phyloP scores from a whole-genome alignment of 2,113 vertebrate genomes.

The Coreoperca whiteheadi region DNA sequence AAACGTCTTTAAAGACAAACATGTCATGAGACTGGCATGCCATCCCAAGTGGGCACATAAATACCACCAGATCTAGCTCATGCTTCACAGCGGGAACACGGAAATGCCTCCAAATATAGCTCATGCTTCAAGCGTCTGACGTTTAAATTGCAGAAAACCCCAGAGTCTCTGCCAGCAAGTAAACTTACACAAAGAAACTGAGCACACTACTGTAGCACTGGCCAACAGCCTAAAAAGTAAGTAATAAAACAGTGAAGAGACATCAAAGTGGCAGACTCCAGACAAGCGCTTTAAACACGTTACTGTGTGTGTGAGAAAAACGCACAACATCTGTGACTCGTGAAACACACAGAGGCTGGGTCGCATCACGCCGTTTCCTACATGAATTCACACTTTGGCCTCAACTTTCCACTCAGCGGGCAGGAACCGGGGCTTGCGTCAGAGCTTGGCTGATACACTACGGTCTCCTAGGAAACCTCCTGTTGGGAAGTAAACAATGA shows the following conservation, averaged over 20 bases:
- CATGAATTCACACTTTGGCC: constrained; percentile 77
- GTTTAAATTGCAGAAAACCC: constrained; percentile 42
- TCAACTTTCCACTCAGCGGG: constrained; percentile 75
- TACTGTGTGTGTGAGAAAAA: constrained; percentile 42
- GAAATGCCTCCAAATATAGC: constrained; percentile 64
- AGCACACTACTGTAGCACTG: background rate
- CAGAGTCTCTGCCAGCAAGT: constrained; percentile 8
- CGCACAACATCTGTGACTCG: constrained; percentile 49
- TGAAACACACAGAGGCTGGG: constrained; percentile 36
- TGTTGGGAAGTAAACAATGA: constrained; percentile 87
- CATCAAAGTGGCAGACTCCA: constrained; percentile 40
- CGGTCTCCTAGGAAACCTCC: constrained; percentile 84
- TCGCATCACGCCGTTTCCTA: constrained; percentile 69
- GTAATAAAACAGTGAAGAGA: constrained; percentile 23
- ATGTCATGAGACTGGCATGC: constrained; percentile 58
- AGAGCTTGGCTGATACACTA: constrained; percentile 82
- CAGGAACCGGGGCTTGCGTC: constrained; percentile 80
- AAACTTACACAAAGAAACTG: constrained; percentile 7
- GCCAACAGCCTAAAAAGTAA: background rate
- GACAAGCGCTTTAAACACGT: constrained; percentile 38
- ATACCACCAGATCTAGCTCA: constrained; percentile 65
- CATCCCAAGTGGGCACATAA: constrained; percentile 57
- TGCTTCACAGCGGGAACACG: constrained; percentile 54
- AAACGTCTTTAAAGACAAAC: constrained; percentile 25
- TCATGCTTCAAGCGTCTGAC: constrained; percentile 64